These are phyloP conservation scores for Amblyraja radiata DNA, from an alignment of 2,797 vertebrate genomes.

Conservation along the genomic window DNA sequence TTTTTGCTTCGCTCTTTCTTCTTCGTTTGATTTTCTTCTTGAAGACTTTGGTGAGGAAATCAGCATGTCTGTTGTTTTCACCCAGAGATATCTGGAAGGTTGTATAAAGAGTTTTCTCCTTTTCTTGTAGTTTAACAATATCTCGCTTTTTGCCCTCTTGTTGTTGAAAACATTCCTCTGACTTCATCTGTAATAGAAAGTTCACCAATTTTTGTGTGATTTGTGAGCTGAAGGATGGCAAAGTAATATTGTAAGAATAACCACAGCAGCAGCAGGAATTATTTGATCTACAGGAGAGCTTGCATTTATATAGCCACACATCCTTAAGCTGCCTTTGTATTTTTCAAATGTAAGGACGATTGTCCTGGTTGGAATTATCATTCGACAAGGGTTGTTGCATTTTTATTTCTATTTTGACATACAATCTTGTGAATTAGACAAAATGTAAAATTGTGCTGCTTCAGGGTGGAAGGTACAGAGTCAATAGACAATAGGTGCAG, in stretches of 20 bases:
- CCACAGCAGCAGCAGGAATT: not conserved
- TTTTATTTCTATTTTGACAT: too few species aligned
- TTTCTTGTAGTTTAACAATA: conserved; percentile 67
- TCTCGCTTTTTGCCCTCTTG: conserved; percentile 66
- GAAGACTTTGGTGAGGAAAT: conserved; percentile 74
- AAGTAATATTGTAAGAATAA: not conserved
- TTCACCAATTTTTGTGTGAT: conserved; percentile 24
- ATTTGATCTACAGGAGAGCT: not conserved
- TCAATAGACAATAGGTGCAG: too few species aligned
- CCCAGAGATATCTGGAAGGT: conserved; percentile 69
- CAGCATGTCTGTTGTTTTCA: conserved; percentile 71
- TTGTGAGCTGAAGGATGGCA: conserved; percentile 33
- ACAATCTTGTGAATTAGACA: not conserved
- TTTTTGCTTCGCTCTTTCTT: conserved; percentile 59
- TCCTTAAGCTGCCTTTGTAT: not conserved
- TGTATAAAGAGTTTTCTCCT: conserved; percentile 58
- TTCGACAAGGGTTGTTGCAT: not conserved
- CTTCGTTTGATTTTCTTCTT: conserved; percentile 68
- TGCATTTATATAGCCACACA: not conserved
- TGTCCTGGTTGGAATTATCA: not conserved
- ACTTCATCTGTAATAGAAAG: conserved; percentile 57
- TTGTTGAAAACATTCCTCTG: conserved; percentile 60
- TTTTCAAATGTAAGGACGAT: not conserved
- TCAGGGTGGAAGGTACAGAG: not conserved
- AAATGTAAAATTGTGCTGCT: not conserved